Evolutionary conservation across 2,113 vertebrate species (phyloP), one percentile per base, ranked within the genome.

Genomic region (Actenoides lindsayi): DNA sequence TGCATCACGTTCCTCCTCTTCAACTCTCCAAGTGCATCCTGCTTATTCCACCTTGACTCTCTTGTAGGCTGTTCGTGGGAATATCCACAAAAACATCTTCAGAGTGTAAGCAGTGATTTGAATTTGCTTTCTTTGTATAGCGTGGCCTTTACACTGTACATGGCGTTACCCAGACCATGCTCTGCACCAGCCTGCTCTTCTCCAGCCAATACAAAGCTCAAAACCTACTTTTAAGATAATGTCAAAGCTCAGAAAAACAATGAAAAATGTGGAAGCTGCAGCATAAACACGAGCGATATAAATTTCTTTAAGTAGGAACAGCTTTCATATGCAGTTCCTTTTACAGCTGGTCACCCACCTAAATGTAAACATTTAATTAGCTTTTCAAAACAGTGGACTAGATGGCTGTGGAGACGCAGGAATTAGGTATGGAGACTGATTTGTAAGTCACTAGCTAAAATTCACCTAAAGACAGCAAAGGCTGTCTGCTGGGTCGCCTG

Each of bases 301-400:
- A 69, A 18, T 16, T 67, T 59, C 67, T 90, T 70, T 54, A 86
- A 83, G 67, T 7, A 88, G 42, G 56, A 93, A 70, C 23, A 90
- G 25, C 67, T 92, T 85, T 86, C 48, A 3, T 54, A 74, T 9
- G 80, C 41, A 77, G 51, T 35, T 92, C 28, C 13, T 77, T 87
- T 87, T 70, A 77, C 57, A 93, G 60, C 51, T 11, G 2, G 28
- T 90, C 67, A 80, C 74, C 28, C 90, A 93, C 67, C 78, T 87
- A 83, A 76, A 90, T 74, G 92, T 92, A 94, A 95, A 93, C 17
- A 50, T 88, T 93, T 60, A 70, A 96, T 65, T 73, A 80, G 37
- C 33, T 83, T 84, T 56, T 90, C 82, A 80, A 77, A 94, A 80
- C 44, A 87, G 30, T 53, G 70, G 16, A 31, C 35, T 50, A 54